phyloP scores from a whole-genome alignment of 2,888 invertebrate genomes.

The Lamellibrachia satsuma region DNA sequence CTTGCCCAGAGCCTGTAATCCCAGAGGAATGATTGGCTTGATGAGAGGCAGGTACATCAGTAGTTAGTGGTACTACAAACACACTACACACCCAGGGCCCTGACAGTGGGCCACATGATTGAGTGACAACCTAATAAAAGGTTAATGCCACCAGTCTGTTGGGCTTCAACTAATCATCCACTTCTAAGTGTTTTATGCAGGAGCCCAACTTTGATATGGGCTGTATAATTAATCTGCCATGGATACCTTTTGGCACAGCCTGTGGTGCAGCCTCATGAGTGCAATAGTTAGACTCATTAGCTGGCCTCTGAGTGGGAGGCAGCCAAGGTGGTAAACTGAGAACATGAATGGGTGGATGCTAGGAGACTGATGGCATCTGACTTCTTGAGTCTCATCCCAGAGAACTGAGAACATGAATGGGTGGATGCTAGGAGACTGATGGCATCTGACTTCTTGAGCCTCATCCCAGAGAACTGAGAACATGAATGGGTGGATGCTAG shows the following conservation, averaged over 20 bases:
- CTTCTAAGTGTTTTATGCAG: constrained; percentile 13
- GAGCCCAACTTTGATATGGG: neutral
- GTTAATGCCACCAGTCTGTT: neutral
- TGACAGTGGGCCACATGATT: neutral
- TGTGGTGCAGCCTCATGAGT: neutral
- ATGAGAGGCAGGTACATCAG: too few relatives aligned
- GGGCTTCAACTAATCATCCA: constrained; percentile 6
- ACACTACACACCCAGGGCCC: neutral
- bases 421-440: neutral
- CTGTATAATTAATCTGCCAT: neutral
- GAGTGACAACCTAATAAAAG: constrained; percentile 17
- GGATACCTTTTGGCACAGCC: neutral
- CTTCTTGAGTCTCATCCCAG: neutral
- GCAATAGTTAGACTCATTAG: neutral
- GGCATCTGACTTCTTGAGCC: neutral
- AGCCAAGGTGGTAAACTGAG: constrained; percentile 13
- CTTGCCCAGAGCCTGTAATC: neutral
- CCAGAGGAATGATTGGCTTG: neutral
- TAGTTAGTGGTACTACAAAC: too few relatives aligned
- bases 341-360: neutral
- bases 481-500: neutral
- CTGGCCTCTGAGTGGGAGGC: neutral
- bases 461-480: constrained; percentile 18
- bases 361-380: neutral
- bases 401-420: constrained; percentile 17